phyloP scores from a whole-genome alignment of 2,797 vertebrate genomes.

The Iguana delicatissima region DNA sequence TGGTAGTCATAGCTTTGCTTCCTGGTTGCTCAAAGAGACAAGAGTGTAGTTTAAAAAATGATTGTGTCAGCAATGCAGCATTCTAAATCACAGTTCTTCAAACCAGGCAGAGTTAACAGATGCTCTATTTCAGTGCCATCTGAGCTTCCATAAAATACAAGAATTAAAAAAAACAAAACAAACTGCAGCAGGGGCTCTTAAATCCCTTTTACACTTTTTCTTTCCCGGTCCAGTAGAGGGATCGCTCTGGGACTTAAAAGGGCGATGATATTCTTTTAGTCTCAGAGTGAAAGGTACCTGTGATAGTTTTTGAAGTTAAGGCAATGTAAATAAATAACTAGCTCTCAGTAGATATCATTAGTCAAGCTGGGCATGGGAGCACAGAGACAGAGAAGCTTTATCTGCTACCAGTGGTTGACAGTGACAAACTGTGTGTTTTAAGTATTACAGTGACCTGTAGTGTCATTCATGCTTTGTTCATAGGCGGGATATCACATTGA shows the following conservation, averaged over 20 bases:
- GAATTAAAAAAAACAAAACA: not conserved
- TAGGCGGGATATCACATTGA: not conserved
- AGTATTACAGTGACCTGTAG: not conserved
- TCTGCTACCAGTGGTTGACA: not conserved
- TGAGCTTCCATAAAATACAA: not conserved
- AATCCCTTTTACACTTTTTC: not conserved
- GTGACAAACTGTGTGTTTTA: not conserved
- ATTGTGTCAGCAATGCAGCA: not conserved
- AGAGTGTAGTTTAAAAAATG: not conserved
- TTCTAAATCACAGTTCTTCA: not conserved
- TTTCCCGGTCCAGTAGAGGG: not conserved
- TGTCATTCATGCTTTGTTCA: not conserved
- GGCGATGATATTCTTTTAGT: not conserved
- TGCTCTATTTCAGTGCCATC: not conserved
- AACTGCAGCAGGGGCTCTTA: not conserved
- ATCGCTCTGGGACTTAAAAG: not conserved
- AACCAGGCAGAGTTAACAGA: not conserved
- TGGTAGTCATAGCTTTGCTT: not conserved
- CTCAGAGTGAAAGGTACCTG: not conserved
- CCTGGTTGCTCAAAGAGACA: not conserved
- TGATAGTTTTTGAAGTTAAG: not conserved
- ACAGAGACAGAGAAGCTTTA: not conserved
- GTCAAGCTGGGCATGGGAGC: not conserved
- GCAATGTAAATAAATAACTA: not conserved
- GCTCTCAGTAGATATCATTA: not conserved